phyloP scores from a whole-genome alignment of 2,797 vertebrate species.

The Threskiornis aethiopicus region DNA sequence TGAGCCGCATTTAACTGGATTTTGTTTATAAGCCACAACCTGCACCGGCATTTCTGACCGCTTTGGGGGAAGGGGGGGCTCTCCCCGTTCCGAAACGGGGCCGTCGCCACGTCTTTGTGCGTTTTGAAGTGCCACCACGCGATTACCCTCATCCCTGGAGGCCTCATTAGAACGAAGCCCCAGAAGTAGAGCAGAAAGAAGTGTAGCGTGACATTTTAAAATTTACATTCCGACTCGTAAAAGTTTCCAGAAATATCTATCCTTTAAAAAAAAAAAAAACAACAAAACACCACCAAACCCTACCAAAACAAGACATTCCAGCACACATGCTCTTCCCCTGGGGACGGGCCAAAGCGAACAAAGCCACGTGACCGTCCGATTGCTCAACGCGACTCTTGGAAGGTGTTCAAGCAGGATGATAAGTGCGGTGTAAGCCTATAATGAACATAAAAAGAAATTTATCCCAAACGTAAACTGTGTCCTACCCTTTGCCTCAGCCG shows the following conservation, averaged over 20 bases:
- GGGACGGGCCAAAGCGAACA: constrained; percentile 48
- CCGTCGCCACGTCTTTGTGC: background rate
- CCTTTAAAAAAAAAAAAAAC: background rate
- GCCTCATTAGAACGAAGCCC: constrained; percentile 10
- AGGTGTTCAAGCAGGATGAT: constrained; percentile 37
- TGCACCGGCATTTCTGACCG: background rate
- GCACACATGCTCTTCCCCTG: constrained; percentile 17
- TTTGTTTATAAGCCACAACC: background rate
- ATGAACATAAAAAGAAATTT: background rate
- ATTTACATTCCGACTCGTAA: background rate
- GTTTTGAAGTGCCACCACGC: background rate
- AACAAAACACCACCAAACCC: background rate
- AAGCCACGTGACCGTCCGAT: background rate
- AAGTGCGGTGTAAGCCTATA: background rate
- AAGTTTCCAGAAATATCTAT: constrained; percentile 32
- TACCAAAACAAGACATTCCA: constrained; percentile 52
- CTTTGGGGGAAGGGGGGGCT: background rate
- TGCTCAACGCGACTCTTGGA: constrained; percentile 49
- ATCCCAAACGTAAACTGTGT: background rate
- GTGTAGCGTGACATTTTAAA: background rate
- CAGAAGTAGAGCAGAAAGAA: background rate
- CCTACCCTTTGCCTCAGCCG: background rate
- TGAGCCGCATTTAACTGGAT: background rate
- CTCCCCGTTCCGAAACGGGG: background rate
- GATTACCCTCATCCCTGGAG: background rate